Evolutionary conservation across 2,888 invertebrate genomes (phyloP), one percentile per base, ranked within the genome.

Genomic region (Tanypteryx hageni): DNA sequence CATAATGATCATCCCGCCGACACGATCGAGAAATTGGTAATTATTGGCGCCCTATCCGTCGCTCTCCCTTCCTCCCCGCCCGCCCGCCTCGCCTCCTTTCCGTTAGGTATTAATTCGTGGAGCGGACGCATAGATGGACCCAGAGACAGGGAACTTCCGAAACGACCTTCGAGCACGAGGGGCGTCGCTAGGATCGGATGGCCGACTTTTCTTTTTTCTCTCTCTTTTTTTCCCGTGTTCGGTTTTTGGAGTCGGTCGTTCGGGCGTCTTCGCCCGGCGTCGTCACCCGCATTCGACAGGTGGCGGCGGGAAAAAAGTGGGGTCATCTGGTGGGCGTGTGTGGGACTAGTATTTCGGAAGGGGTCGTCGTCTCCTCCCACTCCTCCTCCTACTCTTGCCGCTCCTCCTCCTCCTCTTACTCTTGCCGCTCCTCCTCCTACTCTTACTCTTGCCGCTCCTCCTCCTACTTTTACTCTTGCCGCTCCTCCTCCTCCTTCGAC

Each of bases 201-300:
- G 16, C 89, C 4, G 8, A 16, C 13, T 18, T 18, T 59, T 31
- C 18, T 61, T 61, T 31, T 86, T 31, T 68, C 18, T 56, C 7
- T 13, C 18, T 56, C 44, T 8, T 27, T 44, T 10, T n/a, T 44
- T 8, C 7, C 9, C 18, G 1, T 16, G 58, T 86, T 64, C 61
- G 86, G 61, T 64, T 86, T 86, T 86, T 86, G 31, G 86, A 86
- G 58, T 22, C 59, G 59, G 86, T 61, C 89, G 89, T 64, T 89
- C 89, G 89, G 89, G 89, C 68, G 44, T 89, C 89, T 89, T 89
- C 89, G 89, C 68, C 89, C 89, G 44, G 89, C 89, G 64, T 68
- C 89, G 89, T 89, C 89, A 89, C 5, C 89, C 89, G 89, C 89
- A 89, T 89, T 89, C 89, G 89, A 89, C 89, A 89, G 89, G 89